Conservation (phyloP, 2,888 invertebrate species). For the Tetranychus piercei region DNA sequence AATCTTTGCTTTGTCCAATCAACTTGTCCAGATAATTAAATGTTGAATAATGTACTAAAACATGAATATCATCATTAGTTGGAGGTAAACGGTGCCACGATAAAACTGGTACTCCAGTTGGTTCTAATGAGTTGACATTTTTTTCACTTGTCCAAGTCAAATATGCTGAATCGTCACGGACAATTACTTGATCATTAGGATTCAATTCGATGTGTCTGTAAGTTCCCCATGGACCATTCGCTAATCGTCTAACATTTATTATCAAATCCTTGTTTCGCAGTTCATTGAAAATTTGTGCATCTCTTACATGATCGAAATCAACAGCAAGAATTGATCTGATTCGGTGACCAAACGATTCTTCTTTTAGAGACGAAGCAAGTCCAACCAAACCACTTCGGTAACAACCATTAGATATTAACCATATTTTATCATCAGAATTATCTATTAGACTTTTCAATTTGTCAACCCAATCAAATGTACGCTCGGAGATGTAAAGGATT, state of each 20-base stretch:
- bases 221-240: not conserved
- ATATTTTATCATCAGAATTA: not conserved
- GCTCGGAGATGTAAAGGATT: not conserved
- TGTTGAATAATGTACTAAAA: not conserved
- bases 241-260: not conserved
- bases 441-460: not conserved
- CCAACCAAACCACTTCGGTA: slow-evolving; percentile 1
- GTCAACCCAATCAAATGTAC: slow-evolving; percentile 5
- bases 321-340: slow-evolving; percentile 5
- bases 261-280: not conserved
- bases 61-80: slow-evolving; percentile 3
- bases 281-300: no score
- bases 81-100: not conserved
- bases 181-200: not conserved
- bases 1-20: no score
- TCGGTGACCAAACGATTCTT: slow-evolving; percentile 5
- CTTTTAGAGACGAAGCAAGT: not conserved
- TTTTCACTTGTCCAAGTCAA: not conserved
- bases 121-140: no score
- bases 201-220: slow-evolving; percentile 4
- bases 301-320: not conserved
- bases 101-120: not conserved
- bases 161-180: not conserved
- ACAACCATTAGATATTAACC: not conserved
- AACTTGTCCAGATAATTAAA: not conserved